Base-by-base conservation (phyloP, 1,140 invertebrate genomes). In the Aricia agestis region DNA sequence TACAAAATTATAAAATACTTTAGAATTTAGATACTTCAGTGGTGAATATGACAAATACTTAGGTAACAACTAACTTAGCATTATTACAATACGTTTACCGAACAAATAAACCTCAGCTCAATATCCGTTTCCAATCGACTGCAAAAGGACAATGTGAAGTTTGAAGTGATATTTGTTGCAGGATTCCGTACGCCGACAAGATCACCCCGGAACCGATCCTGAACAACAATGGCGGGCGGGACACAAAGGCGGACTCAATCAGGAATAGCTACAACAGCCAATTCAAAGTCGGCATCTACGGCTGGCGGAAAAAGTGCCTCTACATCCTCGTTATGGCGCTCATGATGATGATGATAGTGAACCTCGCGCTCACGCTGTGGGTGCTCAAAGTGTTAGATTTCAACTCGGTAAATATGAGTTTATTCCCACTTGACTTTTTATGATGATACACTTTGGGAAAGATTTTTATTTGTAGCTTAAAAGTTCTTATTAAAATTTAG, bases 321-420 rank as follows among this genome's bases (percentile, higher is more conserved):
- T 99, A 99, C 87, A 92, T 94, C 72, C 94, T 99, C 75, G 95
- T 99, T 65, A 89, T 92, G 83, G 93, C 97, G 4, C 94, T 99
- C 67, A 95, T 98, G 90, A 92, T 98, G 70, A 95, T 99, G 89
- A 97, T 99, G 82, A 95, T 98, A 75, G 94, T 99, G 69, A 99
- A 99, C 92, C 93, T 99, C 71, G 97, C 97, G 6, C 93, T 99
- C 41, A 99, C 98, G 4, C 93, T 99, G 41, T 99, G 98, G 98
- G 96, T 99, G 74, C 93, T 99, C 65, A 97, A 97, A 93, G 97
- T 99, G 73, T 95, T 99, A 94, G 96, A 98, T 92, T 98, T 99
- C 84, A 98, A 97, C 77, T 95, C 97, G 83, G 98, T 99, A 93
- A 96, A 96, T 94, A 59, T 72, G 9, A 36, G 2, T 36, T 36